Conservation (phyloP, 1,140 invertebrate species). For the Melitaea cinxia region DNA sequence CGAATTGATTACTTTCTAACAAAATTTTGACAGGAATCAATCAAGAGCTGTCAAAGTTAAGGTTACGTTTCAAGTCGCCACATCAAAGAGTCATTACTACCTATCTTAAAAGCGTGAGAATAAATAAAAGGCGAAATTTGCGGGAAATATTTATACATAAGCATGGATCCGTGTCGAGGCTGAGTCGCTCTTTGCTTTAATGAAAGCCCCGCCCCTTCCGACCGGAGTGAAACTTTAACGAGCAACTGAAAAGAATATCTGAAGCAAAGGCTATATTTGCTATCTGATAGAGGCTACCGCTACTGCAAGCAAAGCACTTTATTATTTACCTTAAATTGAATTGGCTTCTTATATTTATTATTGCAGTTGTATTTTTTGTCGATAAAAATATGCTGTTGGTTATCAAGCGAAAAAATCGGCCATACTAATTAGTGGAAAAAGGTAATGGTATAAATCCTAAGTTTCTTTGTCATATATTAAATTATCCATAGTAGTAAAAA, state of each 20-base stretch:
- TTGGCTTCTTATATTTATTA: background rate
- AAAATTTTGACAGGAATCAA: constrained; percentile 69
- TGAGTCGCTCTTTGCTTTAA: constrained; percentile 71
- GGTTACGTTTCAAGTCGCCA: constrained; percentile 59
- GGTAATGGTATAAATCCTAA: too few species aligned
- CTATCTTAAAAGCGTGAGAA: constrained; percentile 75
- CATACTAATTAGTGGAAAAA: too few species aligned
- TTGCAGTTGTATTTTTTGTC: background rate
- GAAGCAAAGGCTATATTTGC: constrained; percentile 41
- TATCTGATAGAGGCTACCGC: constrained; percentile 24
- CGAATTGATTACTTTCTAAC: constrained; percentile 48
- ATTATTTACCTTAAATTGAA: constrained; percentile 23
- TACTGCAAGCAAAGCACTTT: constrained; percentile 27
- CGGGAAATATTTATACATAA: constrained; percentile 70
- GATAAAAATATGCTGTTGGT: background rate
- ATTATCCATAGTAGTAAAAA: too few species aligned
- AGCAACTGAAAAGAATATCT: constrained; percentile 58
- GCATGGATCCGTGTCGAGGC: constrained; percentile 51
- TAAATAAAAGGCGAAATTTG: constrained; percentile 74
- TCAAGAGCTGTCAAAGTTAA: constrained; percentile 71
- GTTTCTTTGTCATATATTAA: too few species aligned
- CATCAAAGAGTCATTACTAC: constrained; percentile 78
- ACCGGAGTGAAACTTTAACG: constrained; percentile 64
- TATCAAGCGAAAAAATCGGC: too few species aligned
- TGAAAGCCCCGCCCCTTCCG: constrained; percentile 64